Percentiles rank a stretch among this genome's conserved stretches.
Conservation (phyloP, 2,797 vertebrate genomes). For the Hemitrygon akajei region DNA sequence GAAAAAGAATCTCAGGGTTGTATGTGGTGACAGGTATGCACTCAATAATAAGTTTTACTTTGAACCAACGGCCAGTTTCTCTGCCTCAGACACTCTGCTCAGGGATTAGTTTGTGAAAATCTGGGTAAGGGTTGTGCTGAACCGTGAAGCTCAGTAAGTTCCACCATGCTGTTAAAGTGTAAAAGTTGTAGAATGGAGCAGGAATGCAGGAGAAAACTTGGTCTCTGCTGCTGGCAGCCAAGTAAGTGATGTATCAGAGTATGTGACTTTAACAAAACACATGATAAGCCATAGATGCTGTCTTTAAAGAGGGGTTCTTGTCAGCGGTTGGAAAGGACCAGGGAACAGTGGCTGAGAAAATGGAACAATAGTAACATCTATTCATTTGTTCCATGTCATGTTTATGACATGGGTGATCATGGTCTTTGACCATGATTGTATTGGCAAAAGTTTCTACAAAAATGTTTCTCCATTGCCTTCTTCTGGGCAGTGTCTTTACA, state of each 20-base stretch:
- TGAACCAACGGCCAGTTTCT: neutral
- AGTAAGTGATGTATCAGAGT: neutral
- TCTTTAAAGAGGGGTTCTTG: too few species aligned
- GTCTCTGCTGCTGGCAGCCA: neutral
- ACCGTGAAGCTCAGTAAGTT: neutral
- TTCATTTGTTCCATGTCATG: too few species aligned
- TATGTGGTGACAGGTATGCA: too few species aligned
- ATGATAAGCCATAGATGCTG: neutral
- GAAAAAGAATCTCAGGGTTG: too few species aligned
- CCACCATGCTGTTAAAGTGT: neutral
- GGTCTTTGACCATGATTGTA: too few species aligned
- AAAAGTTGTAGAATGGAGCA: neutral
- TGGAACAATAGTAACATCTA: neutral
- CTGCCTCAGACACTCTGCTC: neutral
- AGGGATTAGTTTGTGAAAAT: neutral
- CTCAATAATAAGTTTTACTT: too few species aligned
- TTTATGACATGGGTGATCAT: too few species aligned
- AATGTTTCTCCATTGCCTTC: too few species aligned
- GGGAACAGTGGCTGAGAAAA: neutral
- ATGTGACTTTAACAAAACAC: neutral
- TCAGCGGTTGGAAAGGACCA: neutral
- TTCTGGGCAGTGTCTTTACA: too few species aligned
- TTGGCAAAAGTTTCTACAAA: too few species aligned
- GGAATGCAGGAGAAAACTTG: neutral
- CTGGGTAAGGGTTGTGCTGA: neutral